These are phyloP conservation scores for Lingula anatina DNA, from an alignment of 2,888 invertebrate species.

Conservation along the genomic window DNA sequence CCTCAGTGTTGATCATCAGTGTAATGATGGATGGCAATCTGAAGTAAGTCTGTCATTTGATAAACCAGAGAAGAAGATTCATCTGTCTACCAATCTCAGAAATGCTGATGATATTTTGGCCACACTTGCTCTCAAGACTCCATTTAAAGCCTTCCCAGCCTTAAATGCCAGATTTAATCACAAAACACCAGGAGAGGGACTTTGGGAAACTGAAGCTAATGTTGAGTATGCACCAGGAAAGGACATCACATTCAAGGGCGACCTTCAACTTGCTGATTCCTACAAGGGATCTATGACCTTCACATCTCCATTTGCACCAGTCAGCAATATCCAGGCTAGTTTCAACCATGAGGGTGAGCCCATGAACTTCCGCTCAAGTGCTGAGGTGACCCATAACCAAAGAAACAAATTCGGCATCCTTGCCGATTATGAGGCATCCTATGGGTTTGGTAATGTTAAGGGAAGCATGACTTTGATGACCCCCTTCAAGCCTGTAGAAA, in stretches of 20 bases:
- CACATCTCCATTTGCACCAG: constrained; percentile 18
- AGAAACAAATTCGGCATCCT: not conserved
- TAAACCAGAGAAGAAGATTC: too few relatives aligned
- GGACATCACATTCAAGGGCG: constrained; percentile 15
- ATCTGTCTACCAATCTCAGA: too few relatives aligned
- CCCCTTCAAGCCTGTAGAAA: not conserved
- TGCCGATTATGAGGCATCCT: not conserved
- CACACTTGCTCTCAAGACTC: too few relatives aligned
- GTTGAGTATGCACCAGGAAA: constrained; percentile 21
- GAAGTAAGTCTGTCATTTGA: too few relatives aligned
- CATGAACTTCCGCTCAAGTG: not conserved
- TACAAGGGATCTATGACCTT: constrained; percentile 20
- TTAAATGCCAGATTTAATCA: too few relatives aligned
- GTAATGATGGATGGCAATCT: too few relatives aligned
- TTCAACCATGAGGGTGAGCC: not conserved
- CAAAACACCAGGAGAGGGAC: constrained; percentile 18
- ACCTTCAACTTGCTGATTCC: constrained; percentile 16
- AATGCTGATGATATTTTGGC: too few relatives aligned
- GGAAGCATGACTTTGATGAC: not conserved
- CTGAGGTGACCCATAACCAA: not conserved
- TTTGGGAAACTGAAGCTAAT: constrained; percentile 15
- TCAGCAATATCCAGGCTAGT: constrained; percentile 1
- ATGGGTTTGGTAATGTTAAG: not conserved
- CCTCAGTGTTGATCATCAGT: not conserved
- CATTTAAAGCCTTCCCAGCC: too few relatives aligned